phyloP scores from a whole-genome alignment of 2,113 vertebrate genomes.

The Eretmochelys imbricata region DNA sequence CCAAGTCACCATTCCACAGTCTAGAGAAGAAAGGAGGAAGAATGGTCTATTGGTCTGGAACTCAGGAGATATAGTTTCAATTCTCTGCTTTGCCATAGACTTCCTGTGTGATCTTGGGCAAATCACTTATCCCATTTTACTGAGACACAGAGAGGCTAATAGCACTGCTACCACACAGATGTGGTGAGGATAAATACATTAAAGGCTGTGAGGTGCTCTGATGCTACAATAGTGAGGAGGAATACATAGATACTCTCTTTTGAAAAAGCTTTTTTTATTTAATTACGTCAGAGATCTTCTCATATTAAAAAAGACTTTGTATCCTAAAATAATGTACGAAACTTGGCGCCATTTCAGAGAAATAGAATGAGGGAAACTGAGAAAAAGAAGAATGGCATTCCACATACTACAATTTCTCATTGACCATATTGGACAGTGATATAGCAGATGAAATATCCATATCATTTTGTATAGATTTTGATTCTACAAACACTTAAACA shows the following conservation, averaged over 20 bases:
- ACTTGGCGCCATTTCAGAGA: not conserved
- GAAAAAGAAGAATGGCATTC: not conserved
- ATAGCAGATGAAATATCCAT: not conserved
- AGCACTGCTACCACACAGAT: not conserved
- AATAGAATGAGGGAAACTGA: not conserved
- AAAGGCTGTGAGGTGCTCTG: not conserved
- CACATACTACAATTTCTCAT: not conserved
- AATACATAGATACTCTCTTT: not conserved
- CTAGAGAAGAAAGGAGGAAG: not conserved
- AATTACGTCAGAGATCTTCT: not conserved
- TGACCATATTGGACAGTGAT: not conserved
- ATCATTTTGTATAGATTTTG: not conserved
- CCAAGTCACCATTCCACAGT: not conserved
- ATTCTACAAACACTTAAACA: not conserved
- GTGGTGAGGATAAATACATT: not conserved
- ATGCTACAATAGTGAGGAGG: too few relatives aligned
- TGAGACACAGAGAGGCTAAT: not conserved
- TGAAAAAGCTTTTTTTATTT: not conserved
- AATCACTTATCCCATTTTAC: not conserved
- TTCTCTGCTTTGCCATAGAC: not conserved
- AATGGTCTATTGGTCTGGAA: not conserved
- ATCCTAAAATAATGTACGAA: not conserved
- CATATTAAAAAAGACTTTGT: not conserved
- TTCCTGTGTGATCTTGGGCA: not conserved
- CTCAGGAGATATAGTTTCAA: not conserved